These are phyloP conservation scores for Cnemophilus loriae DNA, from an alignment of 2,113 vertebrate species.

Conservation along the genomic window DNA sequence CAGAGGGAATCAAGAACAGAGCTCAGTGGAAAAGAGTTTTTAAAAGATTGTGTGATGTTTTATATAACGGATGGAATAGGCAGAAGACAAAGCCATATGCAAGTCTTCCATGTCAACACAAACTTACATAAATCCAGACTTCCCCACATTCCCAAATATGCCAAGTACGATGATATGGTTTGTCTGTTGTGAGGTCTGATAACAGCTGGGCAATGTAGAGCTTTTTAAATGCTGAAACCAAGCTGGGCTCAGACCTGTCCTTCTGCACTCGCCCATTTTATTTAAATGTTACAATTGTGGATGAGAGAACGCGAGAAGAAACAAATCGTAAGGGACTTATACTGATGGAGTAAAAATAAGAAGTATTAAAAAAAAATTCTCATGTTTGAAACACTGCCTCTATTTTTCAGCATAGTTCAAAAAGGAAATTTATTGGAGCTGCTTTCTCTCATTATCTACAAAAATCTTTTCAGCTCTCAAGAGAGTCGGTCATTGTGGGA, in stretches of 20 bases:
- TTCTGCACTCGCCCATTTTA: not conserved
- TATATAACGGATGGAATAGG: not conserved
- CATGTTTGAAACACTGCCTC: not conserved
- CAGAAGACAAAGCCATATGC: not conserved
- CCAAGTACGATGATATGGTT: not conserved
- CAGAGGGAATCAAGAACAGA: not conserved
- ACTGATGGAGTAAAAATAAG: not conserved
- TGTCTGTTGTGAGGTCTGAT: not conserved
- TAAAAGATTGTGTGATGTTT: not conserved
- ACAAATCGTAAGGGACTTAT: not conserved
- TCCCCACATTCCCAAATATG: not conserved
- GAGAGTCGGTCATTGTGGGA: too few relatives aligned
- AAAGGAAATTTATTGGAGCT: not conserved
- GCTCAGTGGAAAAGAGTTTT: not conserved
- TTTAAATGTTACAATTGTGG: not conserved
- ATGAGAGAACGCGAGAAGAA: not conserved
- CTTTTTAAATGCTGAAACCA: not conserved
- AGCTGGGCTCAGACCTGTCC: not conserved
- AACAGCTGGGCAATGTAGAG: not conserved
- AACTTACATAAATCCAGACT: not conserved
- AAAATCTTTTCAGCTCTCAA: not conserved
- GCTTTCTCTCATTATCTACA: not conserved
- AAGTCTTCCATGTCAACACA: not conserved
- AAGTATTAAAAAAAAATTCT: not conserved
- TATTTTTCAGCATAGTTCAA: not conserved